These are phyloP conservation scores for Rallus limicola DNA, from an alignment of 2,113 vertebrate species.

Conservation along the genomic window DNA sequence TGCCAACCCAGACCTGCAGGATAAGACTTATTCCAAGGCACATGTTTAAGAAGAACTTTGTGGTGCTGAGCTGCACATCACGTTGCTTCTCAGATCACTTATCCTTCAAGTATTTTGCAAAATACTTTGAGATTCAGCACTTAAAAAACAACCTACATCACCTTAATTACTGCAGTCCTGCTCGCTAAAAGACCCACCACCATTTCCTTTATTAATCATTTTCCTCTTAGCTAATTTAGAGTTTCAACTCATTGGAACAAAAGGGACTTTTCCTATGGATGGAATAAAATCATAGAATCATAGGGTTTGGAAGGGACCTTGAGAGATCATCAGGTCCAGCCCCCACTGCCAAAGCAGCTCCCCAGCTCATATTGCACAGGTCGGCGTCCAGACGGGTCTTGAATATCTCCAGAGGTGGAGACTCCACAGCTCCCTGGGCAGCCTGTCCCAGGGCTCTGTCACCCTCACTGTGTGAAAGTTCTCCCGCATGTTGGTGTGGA, in stretches of 20 bases:
- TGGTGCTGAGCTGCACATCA: not conserved
- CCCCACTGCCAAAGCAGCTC: too few relatives aligned
- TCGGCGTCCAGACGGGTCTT: too few relatives aligned
- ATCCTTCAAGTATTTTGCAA: not conserved
- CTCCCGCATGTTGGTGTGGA: too few relatives aligned
- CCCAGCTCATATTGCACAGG: too few relatives aligned
- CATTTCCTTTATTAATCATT: not conserved
- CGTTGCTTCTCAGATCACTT: not conserved
- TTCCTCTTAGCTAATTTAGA: not conserved
- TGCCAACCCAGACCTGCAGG: not conserved
- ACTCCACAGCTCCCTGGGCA: too few relatives aligned
- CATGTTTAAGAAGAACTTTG: not conserved
- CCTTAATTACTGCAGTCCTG: not conserved
- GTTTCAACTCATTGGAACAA: not conserved
- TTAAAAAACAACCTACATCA: not conserved
- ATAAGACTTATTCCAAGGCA: not conserved
- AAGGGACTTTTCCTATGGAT: not conserved
- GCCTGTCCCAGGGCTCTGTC: too few relatives aligned
- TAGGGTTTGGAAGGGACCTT: too few relatives aligned
- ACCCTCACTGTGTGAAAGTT: too few relatives aligned
- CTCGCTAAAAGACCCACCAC: not conserved
- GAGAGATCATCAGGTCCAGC: too few relatives aligned
- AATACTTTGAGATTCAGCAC: not conserved
- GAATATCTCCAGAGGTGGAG: too few relatives aligned
- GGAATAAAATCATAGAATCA: not conserved